phyloP scores from a whole-genome alignment of 1,140 invertebrate species.

The Panulirus ornatus region DNA sequence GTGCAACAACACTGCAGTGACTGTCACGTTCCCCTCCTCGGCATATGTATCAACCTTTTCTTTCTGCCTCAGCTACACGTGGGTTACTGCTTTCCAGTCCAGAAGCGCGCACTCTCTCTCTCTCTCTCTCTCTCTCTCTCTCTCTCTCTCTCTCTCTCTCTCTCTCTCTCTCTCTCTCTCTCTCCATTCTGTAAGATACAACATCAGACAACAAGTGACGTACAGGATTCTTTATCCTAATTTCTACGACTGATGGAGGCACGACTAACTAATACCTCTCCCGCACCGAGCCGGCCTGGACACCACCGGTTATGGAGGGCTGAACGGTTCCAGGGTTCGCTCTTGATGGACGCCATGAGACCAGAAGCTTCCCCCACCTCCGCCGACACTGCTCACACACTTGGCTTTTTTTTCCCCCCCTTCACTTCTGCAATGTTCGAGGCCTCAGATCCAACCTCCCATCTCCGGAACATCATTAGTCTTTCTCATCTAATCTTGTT shows the following conservation, averaged over 20 bases:
- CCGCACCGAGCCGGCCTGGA: too few species aligned
- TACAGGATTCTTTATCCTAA: too few species aligned
- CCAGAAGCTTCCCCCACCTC: not conserved
- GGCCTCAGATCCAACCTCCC: too few species aligned
- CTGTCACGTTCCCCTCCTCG: not conserved
- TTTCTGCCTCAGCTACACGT: not conserved
- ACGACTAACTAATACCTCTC: too few species aligned
- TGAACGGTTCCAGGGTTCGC: not conserved
- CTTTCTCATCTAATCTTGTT: too few species aligned
- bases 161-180: not conserved
- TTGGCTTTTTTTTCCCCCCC: not conserved
- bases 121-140: not conserved
- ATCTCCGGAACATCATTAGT: too few species aligned
- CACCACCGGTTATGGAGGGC: not conserved
- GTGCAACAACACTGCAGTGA: too few species aligned
- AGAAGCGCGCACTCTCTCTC: not conserved
- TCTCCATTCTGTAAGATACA: not conserved
- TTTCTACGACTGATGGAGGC: too few species aligned
- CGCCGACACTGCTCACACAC: too few species aligned
- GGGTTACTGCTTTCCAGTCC: not conserved
- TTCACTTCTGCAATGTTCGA: too few species aligned
- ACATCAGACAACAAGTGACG: too few species aligned
- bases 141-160: not conserved
- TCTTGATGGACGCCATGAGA: not conserved
- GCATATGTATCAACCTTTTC: not conserved